These are phyloP conservation scores for Fragum whitleyi DNA, from an alignment of 2,888 invertebrate genomes.

Conservation along the genomic window DNA sequence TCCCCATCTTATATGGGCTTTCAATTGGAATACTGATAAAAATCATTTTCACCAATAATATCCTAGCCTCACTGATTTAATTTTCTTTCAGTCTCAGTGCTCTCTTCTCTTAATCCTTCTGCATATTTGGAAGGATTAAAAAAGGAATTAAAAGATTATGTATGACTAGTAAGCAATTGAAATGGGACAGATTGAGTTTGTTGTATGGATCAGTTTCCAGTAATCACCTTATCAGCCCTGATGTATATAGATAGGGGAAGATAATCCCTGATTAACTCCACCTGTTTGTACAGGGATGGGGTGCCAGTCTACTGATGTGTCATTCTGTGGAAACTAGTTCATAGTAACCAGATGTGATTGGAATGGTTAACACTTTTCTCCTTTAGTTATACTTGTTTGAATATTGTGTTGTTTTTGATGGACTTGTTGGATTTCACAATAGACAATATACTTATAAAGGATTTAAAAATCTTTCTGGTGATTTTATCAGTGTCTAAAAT, in stretches of 20 bases:
- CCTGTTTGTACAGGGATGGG: background rate
- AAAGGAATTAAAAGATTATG: conserved; percentile 8
- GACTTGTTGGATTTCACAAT: too few relatives aligned
- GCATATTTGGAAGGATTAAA: background rate
- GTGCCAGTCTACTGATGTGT: conserved; percentile 4
- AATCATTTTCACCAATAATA: too few relatives aligned
- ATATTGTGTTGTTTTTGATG: too few relatives aligned
- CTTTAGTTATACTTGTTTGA: too few relatives aligned
- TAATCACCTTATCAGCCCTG: conserved; percentile 15
- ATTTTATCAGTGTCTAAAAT: too few relatives aligned
- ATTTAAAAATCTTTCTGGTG: too few relatives aligned
- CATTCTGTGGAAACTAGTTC: background rate
- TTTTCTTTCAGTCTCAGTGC: too few relatives aligned
- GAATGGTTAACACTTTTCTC: background rate
- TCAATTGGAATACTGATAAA: too few relatives aligned
- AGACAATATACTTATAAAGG: too few relatives aligned
- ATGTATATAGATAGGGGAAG: conserved; percentile 22
- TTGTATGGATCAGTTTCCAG: background rate
- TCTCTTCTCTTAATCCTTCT: background rate
- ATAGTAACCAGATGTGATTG: conserved; percentile 23
- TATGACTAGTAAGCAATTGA: background rate
- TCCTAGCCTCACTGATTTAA: too few relatives aligned
- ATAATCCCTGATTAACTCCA: conserved; percentile 27
- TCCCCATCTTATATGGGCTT: too few relatives aligned
- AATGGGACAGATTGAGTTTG: conserved; percentile 13